These are phyloP conservation scores for Phainopepla nitens DNA, from an alignment of 2,113 vertebrate species.

Conservation along the genomic window DNA sequence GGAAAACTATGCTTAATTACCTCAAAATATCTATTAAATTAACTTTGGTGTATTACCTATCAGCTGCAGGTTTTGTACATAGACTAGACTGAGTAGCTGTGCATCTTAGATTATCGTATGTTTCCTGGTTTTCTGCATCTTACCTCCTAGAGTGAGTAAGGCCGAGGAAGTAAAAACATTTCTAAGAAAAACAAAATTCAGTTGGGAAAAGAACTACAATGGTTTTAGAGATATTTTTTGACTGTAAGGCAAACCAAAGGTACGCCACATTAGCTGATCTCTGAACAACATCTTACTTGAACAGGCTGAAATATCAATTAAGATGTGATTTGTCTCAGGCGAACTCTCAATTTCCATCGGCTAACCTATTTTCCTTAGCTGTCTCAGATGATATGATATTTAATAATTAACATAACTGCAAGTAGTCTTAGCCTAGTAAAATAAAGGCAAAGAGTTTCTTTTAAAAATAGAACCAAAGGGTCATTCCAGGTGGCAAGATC, in stretches of 20 bases:
- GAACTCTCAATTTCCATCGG: conserved; percentile 23
- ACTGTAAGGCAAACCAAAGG: neutral
- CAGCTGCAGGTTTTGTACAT: conserved; percentile 36
- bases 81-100: conserved; percentile 20
- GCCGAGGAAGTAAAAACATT: neutral
- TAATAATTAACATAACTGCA: conserved; percentile 58
- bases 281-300: neutral
- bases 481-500: conserved; percentile 9
- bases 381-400: conserved; percentile 33
- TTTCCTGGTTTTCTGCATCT: conserved; percentile 16
- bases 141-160: conserved; percentile 19
- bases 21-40: conserved; percentile 45
- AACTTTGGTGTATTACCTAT: neutral
- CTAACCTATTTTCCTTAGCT: conserved; percentile 55
- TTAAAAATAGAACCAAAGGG: conserved; percentile 34
- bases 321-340: conserved; percentile 44
- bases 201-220: neutral
- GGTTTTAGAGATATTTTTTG: neutral
- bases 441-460: neutral
- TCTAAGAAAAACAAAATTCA: conserved; percentile 3
- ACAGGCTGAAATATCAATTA: conserved; percentile 40
- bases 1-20: conserved; percentile 46
- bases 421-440: conserved; percentile 37
- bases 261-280: neutral
- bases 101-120: neutral